Percentiles rank a stretch among this genome's conserved stretches.
Conservation (phyloP, 2,888 invertebrate genomes). For the Tryphoninae sp. region DNA sequence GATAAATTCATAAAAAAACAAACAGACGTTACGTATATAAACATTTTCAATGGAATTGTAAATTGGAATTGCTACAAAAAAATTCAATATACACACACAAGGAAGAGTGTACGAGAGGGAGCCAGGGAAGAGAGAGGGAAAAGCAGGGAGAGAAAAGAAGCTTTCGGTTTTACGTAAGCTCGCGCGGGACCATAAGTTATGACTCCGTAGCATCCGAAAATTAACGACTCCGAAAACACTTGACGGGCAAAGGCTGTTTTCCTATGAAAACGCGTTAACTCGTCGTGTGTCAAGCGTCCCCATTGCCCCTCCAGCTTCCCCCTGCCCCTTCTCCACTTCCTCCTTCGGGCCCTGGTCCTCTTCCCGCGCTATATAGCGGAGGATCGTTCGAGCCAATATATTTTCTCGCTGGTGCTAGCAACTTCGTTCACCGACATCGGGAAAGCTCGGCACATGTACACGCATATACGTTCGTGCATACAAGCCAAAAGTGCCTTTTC, state of each 20-base stretch:
- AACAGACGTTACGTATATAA: no score
- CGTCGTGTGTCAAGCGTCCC: slow-evolving; percentile 54
- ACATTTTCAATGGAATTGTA: no score
- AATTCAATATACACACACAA: background rate
- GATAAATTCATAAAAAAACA: no score
- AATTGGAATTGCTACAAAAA: no score
- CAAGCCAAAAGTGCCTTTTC: slow-evolving; percentile 33
- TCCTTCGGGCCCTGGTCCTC: background rate
- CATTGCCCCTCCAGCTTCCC: background rate
- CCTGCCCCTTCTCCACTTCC: background rate
- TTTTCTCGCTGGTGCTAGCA: slow-evolving; percentile 52
- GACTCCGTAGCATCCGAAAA: slow-evolving; percentile 52
- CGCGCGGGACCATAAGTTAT: slow-evolving; percentile 49
- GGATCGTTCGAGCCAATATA: slow-evolving; percentile 59
- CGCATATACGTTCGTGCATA: slow-evolving; percentile 5
- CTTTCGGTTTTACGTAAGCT: background rate
- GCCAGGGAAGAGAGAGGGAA: background rate
- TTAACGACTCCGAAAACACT: slow-evolving; percentile 58
- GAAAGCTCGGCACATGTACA: slow-evolving; percentile 47
- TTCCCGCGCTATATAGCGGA: slow-evolving; percentile 16
- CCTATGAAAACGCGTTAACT: slow-evolving; percentile 54
- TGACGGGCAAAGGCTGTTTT: slow-evolving; percentile 46
- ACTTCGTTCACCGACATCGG: slow-evolving; percentile 39
- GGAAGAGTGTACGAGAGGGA: background rate
- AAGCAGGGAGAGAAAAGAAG: background rate